phyloP scores from a whole-genome alignment of 2,113 vertebrate species.

The Limanda limanda region DNA sequence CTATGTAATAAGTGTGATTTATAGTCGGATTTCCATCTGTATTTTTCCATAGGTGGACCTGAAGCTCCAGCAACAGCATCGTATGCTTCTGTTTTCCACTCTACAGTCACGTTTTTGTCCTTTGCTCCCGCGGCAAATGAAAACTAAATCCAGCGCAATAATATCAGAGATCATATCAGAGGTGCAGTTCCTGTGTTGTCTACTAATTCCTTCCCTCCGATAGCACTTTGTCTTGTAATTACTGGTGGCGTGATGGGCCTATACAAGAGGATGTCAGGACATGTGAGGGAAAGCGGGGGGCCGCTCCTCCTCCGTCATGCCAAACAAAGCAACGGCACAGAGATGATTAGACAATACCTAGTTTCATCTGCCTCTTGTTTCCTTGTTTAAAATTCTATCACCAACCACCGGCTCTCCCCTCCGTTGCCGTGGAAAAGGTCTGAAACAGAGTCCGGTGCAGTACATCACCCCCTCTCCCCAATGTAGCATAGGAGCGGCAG shows the following conservation, averaged over 20 bases:
- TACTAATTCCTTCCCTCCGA: slow-evolving; percentile 63
- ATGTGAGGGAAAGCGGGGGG: slow-evolving; percentile 28
- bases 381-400: slow-evolving; percentile 13
- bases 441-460: slow-evolving; percentile 27
- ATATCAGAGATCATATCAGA: slow-evolving; percentile 56
- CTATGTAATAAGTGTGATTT: slow-evolving; percentile 4
- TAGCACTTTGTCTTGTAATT: slow-evolving; percentile 55
- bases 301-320: slow-evolving; percentile 7
- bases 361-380: slow-evolving; percentile 33
- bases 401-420: not conserved
- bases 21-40: not conserved
- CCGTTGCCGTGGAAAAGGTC: slow-evolving; percentile 1
- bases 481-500: slow-evolving; percentile 33
- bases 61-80: not conserved
- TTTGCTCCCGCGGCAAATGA: slow-evolving; percentile 54
- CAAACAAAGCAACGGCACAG: slow-evolving; percentile 29
- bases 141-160: slow-evolving; percentile 18
- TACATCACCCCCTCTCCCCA: not conserved
- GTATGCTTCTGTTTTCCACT: slow-evolving; percentile 1
- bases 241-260: slow-evolving; percentile 30
- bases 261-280: slow-evolving; percentile 44
- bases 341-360: slow-evolving; percentile 27
- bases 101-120: slow-evolving; percentile 23
- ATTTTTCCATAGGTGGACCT: not conserved
- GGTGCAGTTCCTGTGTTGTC: slow-evolving; percentile 62